Base-by-base conservation (phyloP, 2,797 vertebrate species). In the Ptychadena robeensis region DNA sequence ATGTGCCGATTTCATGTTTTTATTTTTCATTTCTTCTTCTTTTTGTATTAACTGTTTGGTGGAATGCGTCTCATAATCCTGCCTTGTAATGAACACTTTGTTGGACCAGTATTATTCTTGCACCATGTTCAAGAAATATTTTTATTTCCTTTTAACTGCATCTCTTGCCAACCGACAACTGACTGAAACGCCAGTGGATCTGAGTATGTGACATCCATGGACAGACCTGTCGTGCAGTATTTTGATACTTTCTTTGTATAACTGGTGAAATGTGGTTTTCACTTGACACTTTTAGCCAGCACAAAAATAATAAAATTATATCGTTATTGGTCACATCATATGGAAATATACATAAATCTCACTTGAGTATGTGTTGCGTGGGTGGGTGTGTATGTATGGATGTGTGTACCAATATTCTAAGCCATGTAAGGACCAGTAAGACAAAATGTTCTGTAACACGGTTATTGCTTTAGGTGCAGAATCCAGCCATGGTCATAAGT, bases 41-140 rank as follows among this genome's bases (percentile, higher is more conserved):
- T 87, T 87, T 88, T 92, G 1, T 18, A n/a, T 38, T 90, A 90
- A 88, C 86, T 68, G 87, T 89, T 88, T 89, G 88, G 82, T 81
- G 85, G 87, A 82, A 89, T 88, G 88, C 86, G 93, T 88, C 85
- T 90, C 0, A 7, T 90, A 87, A 88, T 86, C 81, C 88, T 85
- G 66, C 86, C 83, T 79, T 69, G 87, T 90, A 77, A 32, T 77
- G 87, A 38, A 88, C 86, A 88, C 86, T 86, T 82, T 88, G 84
- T 91, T 92, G 88, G 85, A 91, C 89, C 88, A 88, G 85, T 88
- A 81, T 89, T 91, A 87, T 88, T 75, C 74, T 82, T 86, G 80
- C 82, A 73, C 73, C 85, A 82, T 79, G 87, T 83, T 83, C 48
- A 86, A 84, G 84, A 86, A 80, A 80, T 68, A 59, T 0, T 0